Conservation (phyloP, 2,113 vertebrate genomes). For the Pterocles burchelli region DNA sequence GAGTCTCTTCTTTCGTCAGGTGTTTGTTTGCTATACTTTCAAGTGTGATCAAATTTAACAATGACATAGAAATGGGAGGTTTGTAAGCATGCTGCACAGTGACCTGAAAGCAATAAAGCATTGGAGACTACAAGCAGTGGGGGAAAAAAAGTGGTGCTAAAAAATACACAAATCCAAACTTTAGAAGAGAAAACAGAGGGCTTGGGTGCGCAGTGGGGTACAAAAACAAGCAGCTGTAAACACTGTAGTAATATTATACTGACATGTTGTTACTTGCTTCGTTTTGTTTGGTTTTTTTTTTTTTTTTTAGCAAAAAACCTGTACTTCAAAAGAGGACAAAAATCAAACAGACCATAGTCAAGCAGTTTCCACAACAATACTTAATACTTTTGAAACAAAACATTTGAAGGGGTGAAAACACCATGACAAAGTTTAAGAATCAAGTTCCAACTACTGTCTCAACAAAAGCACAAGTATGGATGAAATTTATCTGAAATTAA, state of each 20-base stretch:
- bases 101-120: conserved; percentile 8
- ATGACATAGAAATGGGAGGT: not conserved
- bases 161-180: not conserved
- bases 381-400: too few relatives aligned
- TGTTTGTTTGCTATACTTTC: conserved; percentile 51
- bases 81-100: conserved; percentile 1
- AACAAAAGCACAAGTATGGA: not conserved
- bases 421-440: not conserved
- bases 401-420: not conserved
- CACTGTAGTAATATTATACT: not conserved
- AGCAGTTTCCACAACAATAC: not conserved
- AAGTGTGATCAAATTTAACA: conserved; percentile 56
- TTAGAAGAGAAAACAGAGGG: not conserved
- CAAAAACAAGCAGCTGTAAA: not conserved
- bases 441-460: not conserved
- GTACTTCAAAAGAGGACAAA: not conserved
- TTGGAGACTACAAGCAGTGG: not conserved
- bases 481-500: not conserved
- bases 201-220: not conserved
- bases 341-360: not conserved
- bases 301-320: not conserved
- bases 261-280: not conserved
- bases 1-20: conserved; percentile 57
- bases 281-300: not conserved
- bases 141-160: not conserved